Percentiles rank a stretch among this genome's conserved stretches.
phyloP scores from a whole-genome alignment of 2,797 vertebrate species.

The Aldrovandia affinis region DNA sequence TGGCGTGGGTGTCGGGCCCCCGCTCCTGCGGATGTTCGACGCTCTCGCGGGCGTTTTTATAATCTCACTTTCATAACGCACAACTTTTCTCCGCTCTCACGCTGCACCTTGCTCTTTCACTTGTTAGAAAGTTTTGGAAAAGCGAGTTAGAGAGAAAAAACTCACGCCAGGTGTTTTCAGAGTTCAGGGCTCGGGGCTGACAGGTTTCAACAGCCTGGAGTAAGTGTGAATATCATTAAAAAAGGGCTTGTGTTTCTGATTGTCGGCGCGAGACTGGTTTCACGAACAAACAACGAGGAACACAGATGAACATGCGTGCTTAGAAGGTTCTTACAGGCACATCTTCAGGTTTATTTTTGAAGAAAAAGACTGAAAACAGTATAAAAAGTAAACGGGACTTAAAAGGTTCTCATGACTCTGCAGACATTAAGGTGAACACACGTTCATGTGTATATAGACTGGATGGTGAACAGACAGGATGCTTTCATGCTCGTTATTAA shows the following conservation, averaged over 20 bases:
- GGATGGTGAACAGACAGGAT: too few relatives aligned
- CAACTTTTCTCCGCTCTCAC: neutral
- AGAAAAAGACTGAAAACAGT: too few relatives aligned
- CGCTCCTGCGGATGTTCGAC: neutral
- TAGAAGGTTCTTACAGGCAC: too few relatives aligned
- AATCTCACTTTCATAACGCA: neutral
- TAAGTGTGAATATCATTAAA: neutral
- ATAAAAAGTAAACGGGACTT: too few relatives aligned
- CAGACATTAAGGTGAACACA: too few relatives aligned
- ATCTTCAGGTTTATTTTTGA: too few relatives aligned
- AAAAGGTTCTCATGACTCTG: too few relatives aligned
- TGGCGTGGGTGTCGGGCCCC: neutral
- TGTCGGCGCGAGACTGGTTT: neutral
- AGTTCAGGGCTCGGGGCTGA: neutral
- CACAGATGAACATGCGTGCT: too few relatives aligned
- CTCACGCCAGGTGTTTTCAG: neutral
- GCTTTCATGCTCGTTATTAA: too few relatives aligned
- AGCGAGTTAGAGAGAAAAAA: neutral
- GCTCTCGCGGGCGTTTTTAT: neutral
- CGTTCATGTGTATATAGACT: too few relatives aligned
- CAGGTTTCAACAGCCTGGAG: neutral
- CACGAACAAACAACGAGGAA: slow-evolving; percentile 20
- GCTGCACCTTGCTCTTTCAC: neutral
- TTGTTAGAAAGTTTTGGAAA: neutral
- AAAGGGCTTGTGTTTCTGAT: slow-evolving; percentile 28